Evolutionary conservation across 2,113 vertebrate genomes (phyloP), one percentile per base, ranked within the genome.

Genomic region (Zonotrichia leucophrys): DNA sequence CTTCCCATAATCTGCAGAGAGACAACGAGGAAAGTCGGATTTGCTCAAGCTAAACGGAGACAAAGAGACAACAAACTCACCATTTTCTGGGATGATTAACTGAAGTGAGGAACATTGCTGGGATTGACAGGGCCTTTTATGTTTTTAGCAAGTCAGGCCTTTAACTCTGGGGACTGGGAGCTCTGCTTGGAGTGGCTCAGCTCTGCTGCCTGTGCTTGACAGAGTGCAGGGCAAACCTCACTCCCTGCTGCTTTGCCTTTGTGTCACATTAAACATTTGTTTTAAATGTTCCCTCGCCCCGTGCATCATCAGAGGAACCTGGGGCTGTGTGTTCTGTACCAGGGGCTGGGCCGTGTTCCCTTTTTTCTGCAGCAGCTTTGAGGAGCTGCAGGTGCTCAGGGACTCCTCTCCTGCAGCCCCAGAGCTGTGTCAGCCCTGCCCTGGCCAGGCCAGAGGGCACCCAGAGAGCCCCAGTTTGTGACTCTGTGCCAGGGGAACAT

Each of bases 1-100:
- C 89, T 75, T 91, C 85, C 76, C 93, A 50, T 81, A 95, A 91
- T 92, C 95, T 94, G 90, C 67, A 91, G 86, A 82, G 93, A 95
- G 85, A 96, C 85, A 94, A 92, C 21, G 62, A 87, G 49, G 73
- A 31, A 44, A 35, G 89, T 88, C 68, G 82, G 74, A 70, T 94
- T 94, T 82, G 89, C 91, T 89, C 63, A 5, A 76, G 72, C 67
- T 83, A 44, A 87, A 67, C 6, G 42, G 66, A 79, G 67, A 83
- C 85, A 75, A 33, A 85, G 72, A 56, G 67, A 84, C 35, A 74
- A 86, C 60, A 76, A 91, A 87, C 58, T 73, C n/a, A 25, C 75
- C 23, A 13, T 70, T 92, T 86, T 41, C 74, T 67, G 39, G 37
- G 49, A 50, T 82, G 87, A 89, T 92, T 63, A 95, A 95, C 5